These are phyloP conservation scores for Protodeltote pygarga DNA, from an alignment of 2,888 invertebrate genomes.

Conservation along the genomic window DNA sequence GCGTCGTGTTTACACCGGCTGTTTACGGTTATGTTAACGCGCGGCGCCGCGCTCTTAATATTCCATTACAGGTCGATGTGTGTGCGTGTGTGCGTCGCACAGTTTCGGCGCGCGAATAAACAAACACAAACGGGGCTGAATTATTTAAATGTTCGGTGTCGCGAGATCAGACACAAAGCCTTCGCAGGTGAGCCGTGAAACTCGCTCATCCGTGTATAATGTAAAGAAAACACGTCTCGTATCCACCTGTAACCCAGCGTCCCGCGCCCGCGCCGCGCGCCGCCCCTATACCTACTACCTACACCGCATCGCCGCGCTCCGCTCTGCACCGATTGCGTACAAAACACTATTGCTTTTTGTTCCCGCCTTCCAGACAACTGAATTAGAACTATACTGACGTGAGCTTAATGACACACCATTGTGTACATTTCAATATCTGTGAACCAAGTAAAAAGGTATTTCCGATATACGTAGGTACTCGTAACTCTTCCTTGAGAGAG, in stretches of 20 bases:
- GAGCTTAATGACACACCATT: too few relatives aligned
- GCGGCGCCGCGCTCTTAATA: neutral
- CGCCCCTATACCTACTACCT: too few relatives aligned
- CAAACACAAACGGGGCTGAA: slow-evolving; percentile 33
- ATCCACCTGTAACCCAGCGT: neutral
- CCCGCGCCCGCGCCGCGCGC: slow-evolving; percentile 1
- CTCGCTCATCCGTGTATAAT: slow-evolving; percentile 30
- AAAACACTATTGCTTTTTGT: neutral
- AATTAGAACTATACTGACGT: neutral
- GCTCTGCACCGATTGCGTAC: slow-evolving; percentile 2
- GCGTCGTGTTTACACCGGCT: neutral
- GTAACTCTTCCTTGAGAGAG: too few relatives aligned
- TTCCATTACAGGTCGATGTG: neutral
- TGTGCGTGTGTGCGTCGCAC: neutral
- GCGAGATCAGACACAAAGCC: slow-evolving; percentile 38
- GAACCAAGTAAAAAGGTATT: too few relatives aligned
- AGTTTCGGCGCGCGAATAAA: slow-evolving; percentile 9
- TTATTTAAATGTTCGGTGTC: slow-evolving; percentile 43
- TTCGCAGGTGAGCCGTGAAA: slow-evolving; percentile 37
- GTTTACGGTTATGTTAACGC: too few relatives aligned
- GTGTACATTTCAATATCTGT: too few relatives aligned
- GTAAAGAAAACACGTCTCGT: slow-evolving; percentile 20
- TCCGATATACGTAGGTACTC: too few relatives aligned
- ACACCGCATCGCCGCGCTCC: too few relatives aligned
- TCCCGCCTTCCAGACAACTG: neutral